These are phyloP conservation scores for Cygnus olor DNA, from an alignment of 2,797 vertebrate species.

Conservation along the genomic window DNA sequence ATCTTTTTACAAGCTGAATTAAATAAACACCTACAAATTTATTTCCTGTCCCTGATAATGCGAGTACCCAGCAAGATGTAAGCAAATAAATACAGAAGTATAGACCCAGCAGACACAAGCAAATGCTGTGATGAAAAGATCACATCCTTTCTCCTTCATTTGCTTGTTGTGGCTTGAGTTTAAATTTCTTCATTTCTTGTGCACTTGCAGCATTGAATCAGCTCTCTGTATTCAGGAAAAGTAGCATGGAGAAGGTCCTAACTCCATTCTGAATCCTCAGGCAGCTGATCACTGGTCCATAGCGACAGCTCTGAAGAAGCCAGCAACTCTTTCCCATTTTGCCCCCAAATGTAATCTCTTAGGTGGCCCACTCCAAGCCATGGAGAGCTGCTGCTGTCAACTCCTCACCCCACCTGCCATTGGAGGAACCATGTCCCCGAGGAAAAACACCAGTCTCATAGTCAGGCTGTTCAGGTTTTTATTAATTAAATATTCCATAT, in stretches of 20 bases:
- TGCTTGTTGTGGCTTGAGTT: not conserved
- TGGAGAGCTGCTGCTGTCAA: not conserved
- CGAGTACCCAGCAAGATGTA: not conserved
- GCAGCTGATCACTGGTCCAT: not conserved
- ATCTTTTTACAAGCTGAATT: not conserved
- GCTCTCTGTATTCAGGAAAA: not conserved
- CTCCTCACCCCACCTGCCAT: not conserved
- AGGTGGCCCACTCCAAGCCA: not conserved
- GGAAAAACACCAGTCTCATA: not conserved
- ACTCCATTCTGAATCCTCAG: not conserved
- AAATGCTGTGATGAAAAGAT: not conserved
- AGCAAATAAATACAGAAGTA: not conserved
- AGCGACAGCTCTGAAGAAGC: not conserved
- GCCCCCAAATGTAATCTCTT: not conserved
- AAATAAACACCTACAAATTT: not conserved
- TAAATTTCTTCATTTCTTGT: not conserved
- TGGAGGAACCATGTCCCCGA: not conserved
- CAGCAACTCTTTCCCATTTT: not conserved
- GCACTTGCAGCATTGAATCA: not conserved
- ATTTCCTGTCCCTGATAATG: not conserved
- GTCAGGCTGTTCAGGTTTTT: conserved; percentile 23
- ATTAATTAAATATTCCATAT: conserved; percentile 58
- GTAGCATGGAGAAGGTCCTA: not conserved
- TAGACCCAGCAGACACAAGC: not conserved
- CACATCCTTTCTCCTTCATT: not conserved